phyloP scores from a whole-genome alignment of 2,888 invertebrate genomes.

The Dryadula phaetusa region DNA sequence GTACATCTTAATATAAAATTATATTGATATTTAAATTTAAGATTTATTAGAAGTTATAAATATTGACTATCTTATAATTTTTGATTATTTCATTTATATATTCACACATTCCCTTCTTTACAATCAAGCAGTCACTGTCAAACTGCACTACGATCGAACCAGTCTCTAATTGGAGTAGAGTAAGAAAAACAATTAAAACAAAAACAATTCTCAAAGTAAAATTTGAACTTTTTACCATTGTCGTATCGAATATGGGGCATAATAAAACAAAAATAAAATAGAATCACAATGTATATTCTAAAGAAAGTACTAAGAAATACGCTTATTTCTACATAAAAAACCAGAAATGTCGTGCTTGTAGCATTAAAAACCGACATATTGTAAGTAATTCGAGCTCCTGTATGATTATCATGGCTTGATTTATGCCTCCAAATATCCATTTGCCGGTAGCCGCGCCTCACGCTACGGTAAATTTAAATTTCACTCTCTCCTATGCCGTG shows the following conservation, averaged over 20 bases:
- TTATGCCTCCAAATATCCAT: slow-evolving; percentile 62
- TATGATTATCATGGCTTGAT: slow-evolving; percentile 67
- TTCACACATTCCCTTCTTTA: too few relatives aligned
- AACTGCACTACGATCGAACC: too few relatives aligned
- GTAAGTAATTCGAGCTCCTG: slow-evolving; percentile 64
- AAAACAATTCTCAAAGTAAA: not conserved
- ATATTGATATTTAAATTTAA: not conserved
- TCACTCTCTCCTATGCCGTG: not conserved
- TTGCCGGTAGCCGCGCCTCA: slow-evolving; percentile 61
- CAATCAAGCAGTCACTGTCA: too few relatives aligned
- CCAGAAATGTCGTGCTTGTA: not conserved
- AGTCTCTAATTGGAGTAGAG: too few relatives aligned
- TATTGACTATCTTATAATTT: too few relatives aligned
- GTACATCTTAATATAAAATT: not conserved
- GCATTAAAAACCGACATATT: slow-evolving; percentile 37
- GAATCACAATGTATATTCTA: not conserved
- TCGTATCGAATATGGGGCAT: too few relatives aligned
- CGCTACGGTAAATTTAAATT: slow-evolving; percentile 49
- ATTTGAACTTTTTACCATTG: not conserved
- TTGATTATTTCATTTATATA: too few relatives aligned
- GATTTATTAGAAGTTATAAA: not conserved
- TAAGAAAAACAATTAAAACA: too few relatives aligned
- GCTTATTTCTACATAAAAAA: not conserved
- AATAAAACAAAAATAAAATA: not conserved
- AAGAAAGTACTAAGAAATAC: not conserved